These are phyloP conservation scores for Acholoe squamosa DNA, from an alignment of 2,888 invertebrate genomes.

Conservation along the genomic window DNA sequence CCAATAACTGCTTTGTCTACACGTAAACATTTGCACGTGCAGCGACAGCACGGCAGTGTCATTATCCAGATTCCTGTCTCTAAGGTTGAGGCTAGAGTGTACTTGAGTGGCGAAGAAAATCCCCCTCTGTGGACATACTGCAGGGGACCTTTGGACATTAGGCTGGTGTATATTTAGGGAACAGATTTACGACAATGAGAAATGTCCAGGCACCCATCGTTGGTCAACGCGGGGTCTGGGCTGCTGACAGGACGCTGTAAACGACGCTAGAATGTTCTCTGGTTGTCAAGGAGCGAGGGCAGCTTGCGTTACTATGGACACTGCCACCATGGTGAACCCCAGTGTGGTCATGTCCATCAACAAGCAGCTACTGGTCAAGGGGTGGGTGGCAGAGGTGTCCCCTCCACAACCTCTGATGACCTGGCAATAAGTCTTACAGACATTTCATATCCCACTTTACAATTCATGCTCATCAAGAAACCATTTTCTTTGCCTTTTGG, in stretches of 20 bases:
- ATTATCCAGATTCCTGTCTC: no score
- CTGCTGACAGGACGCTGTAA: not conserved
- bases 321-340: not conserved
- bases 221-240: not conserved
- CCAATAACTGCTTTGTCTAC: slow-evolving; percentile 21
- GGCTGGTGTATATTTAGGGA: not conserved
- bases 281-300: not conserved
- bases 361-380: slow-evolving; percentile 28
- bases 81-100: no score
- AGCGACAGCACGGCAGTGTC: not conserved
- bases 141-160: no score
- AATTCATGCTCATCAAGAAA: no score
- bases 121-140: no score
- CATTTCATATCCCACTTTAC: no score
- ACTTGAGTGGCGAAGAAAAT: no score
- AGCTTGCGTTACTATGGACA: not conserved
- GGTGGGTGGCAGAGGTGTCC: slow-evolving; percentile 2
- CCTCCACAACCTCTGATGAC: not conserved
- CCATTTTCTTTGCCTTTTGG: no score
- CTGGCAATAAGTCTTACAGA: slow-evolving; percentile 14
- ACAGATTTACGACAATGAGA: slow-evolving; percentile 14
- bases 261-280: slow-evolving; percentile 1
- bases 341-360: slow-evolving; percentile 44
- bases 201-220: not conserved
- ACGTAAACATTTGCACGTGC: slow-evolving; percentile 10